A percentile compares a stretch with the other conserved stretches of the same genome.
Conservation (phyloP, 2,888 invertebrate species). For the Ferdinandea cuprea region DNA sequence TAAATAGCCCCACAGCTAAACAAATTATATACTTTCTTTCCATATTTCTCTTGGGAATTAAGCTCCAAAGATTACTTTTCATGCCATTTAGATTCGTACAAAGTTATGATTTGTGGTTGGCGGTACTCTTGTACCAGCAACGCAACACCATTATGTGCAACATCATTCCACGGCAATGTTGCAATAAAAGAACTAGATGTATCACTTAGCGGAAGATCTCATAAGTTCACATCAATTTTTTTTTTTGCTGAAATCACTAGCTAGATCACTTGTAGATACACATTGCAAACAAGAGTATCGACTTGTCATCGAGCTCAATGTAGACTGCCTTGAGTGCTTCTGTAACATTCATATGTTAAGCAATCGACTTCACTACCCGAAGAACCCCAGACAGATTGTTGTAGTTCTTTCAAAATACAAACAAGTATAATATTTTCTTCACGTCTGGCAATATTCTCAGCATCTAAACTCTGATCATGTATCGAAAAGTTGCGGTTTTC, state of each 20-base stretch:
- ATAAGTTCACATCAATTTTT: conserved; percentile 46
- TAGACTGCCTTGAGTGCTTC: conserved; percentile 31
- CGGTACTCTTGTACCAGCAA: conserved; percentile 11
- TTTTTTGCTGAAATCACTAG: conserved; percentile 23
- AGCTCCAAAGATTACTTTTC: not conserved
- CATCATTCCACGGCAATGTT: conserved; percentile 2
- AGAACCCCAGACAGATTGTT: not conserved
- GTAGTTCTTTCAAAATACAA: not conserved
- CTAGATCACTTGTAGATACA: too few relatives aligned
- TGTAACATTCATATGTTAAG: conserved; percentile 30
- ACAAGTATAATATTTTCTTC: not conserved
- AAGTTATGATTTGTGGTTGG: conserved; percentile 39
- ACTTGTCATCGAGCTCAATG: conserved; percentile 12
- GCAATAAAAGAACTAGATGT: conserved; percentile 21
- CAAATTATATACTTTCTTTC: conserved; percentile 12
- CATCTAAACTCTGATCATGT: conserved; percentile 29
- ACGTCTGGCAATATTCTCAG: conserved; percentile 36
- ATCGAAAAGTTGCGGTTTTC: conserved; percentile 50
- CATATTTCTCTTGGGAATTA: conserved; percentile 9
- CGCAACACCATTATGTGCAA: not conserved
- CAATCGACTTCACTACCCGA: conserved; percentile 3
- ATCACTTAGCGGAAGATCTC: conserved; percentile 26
- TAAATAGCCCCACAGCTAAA: conserved; percentile 23
- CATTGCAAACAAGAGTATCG: not conserved
- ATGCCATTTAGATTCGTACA: conserved; percentile 5